A percentile compares a stretch with the other conserved stretches of the same genome.
phyloP scores from a whole-genome alignment of 2,888 invertebrate species.

The Monopis laevigella region DNA sequence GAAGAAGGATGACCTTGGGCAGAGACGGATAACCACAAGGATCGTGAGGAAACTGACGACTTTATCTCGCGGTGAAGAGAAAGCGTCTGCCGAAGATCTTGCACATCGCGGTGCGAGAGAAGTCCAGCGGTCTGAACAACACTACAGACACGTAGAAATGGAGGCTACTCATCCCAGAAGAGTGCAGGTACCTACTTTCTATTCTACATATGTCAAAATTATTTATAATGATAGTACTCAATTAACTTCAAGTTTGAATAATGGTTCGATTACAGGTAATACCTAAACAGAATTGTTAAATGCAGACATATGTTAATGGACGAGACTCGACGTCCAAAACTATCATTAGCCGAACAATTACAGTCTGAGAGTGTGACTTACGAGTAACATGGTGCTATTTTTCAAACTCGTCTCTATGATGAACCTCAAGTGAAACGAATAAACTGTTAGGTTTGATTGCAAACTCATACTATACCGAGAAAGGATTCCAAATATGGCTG shows the following conservation, averaged over 20 bases:
- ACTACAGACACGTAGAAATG: conserved; percentile 66
- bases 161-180: conserved; percentile 73
- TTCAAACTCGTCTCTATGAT: conserved; percentile 6
- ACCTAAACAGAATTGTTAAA: not conserved
- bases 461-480: too few relatives aligned
- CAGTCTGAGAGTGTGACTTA: not conserved
- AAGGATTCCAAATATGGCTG: too few relatives aligned
- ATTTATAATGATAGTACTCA: too few relatives aligned
- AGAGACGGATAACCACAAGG: conserved; percentile 84
- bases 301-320: not conserved
- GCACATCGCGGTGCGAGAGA: conserved; percentile 66
- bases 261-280: not conserved
- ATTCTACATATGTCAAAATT: too few relatives aligned
- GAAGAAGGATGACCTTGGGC: conserved; percentile 80
- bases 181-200: conserved; percentile 72
- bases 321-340: not conserved
- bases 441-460: too few relatives aligned
- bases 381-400: conserved; percentile 1
- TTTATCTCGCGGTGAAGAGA: conserved; percentile 85
- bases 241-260: not conserved
- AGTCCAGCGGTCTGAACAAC: conserved; percentile 65
- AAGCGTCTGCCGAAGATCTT: conserved; percentile 75
- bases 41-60: conserved; percentile 91
- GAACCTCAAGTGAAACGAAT: too few relatives aligned
- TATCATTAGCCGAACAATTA: conserved; percentile 12